A percentile compares a stretch with the other conserved stretches of the same genome.
Evolutionary conservation across 2,888 invertebrate species (phyloP).

Genomic region (Aelia acuminata): DNA sequence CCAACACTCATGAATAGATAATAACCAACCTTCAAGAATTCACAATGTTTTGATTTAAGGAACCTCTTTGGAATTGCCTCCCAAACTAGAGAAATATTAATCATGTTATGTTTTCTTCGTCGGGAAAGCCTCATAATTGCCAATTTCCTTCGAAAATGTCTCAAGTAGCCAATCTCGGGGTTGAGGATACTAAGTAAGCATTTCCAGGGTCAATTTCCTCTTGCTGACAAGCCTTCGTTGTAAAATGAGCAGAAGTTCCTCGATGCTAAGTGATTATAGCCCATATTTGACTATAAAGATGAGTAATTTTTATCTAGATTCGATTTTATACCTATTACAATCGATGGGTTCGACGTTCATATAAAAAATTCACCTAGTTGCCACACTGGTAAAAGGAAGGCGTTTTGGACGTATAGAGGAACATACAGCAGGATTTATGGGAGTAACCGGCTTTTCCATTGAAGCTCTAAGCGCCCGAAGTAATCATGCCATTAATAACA

Average conservation of each 20-base stretch:
- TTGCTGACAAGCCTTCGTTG: background rate
- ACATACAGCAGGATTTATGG: background rate
- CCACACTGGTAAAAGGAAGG: background rate
- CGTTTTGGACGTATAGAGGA: background rate
- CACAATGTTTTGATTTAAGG: background rate
- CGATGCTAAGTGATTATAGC: background rate
- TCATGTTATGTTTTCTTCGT: background rate
- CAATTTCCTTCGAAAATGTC: constrained; percentile 4
- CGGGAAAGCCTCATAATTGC: background rate
- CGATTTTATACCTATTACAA: background rate
- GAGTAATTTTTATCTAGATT: background rate
- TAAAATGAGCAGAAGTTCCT: background rate
- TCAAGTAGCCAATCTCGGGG: constrained; percentile 10
- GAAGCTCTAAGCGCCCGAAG: background rate
- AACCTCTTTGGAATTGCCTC: background rate
- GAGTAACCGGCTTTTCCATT: background rate
- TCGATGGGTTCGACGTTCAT: background rate
- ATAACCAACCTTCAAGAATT: background rate
- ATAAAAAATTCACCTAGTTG: background rate
- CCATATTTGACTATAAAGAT: background rate
- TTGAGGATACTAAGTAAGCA: background rate
- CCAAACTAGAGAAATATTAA: background rate
- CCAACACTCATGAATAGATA: no score
- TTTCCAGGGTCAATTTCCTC: background rate
- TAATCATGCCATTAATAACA: background rate